Evolutionary conservation across 1,140 invertebrate genomes (phyloP).

Genomic region (Pachypeltis micranthus): DNA sequence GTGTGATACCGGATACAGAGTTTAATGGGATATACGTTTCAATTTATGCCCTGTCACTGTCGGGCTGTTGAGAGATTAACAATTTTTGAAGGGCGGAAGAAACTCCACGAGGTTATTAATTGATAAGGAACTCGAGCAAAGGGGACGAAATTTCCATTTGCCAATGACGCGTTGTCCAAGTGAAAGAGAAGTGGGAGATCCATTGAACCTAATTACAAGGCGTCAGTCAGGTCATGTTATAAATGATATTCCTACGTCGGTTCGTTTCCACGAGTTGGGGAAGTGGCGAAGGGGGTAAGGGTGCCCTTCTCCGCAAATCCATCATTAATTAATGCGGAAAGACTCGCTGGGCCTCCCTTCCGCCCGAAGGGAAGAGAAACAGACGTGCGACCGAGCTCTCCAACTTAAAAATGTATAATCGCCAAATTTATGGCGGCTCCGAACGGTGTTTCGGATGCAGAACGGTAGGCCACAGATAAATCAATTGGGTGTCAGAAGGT

Average conservation of each 20-base stretch:
- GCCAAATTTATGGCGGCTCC: background rate
- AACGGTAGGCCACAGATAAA: constrained; percentile 3
- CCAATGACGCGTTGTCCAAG: constrained; percentile 1
- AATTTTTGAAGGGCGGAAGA: background rate
- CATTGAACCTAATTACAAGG: constrained; percentile 8
- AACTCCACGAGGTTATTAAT: background rate
- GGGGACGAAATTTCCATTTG: constrained; percentile 7
- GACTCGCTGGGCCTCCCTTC: background rate
- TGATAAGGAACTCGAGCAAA: background rate
- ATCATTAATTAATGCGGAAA: constrained; percentile 5
- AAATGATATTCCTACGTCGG: background rate
- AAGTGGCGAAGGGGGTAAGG: too few relatives aligned
- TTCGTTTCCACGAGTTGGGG: too few relatives aligned
- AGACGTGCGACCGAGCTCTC: background rate
- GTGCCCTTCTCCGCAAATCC: background rate
- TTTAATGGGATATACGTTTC: too few relatives aligned
- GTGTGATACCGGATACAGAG: background rate
- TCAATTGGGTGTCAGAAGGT: background rate
- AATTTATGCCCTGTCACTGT: background rate
- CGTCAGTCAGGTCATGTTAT: constrained; percentile 8
- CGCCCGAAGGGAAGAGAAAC: background rate
- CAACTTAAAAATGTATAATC: constrained; percentile 5
- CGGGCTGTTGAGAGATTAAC: background rate
- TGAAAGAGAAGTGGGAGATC: background rate
- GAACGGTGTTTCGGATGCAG: background rate